A percentile compares a stretch with the other conserved stretches of the same genome.
These are phyloP conservation scores for Chaenocephalus aceratus DNA, from an alignment of 2,113 vertebrate genomes.

Conservation along the genomic window DNA sequence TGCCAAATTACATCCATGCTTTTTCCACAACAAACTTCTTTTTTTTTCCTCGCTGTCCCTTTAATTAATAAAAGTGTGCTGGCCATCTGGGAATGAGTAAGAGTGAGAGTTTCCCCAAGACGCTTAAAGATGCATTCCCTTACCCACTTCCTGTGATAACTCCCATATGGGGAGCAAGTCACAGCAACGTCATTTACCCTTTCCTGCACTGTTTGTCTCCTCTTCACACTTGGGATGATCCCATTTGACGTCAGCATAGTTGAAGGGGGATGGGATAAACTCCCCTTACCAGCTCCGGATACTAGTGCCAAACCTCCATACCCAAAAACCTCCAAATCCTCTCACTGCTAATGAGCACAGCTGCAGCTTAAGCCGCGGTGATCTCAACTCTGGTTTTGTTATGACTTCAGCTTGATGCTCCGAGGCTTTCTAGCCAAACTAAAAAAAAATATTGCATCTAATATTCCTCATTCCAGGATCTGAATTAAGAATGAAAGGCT, in stretches of 20 bases:
- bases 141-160: constrained; percentile 77
- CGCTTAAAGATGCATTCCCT: constrained; percentile 72
- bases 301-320: constrained; percentile 31
- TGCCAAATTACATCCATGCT: constrained; percentile 77
- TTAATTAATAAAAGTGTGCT: constrained; percentile 80
- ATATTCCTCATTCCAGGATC: constrained; percentile 50
- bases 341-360: constrained; percentile 78
- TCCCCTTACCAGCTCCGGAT: constrained; percentile 35
- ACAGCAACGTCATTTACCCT: constrained; percentile 54
- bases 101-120: constrained; percentile 72
- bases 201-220: constrained; percentile 55
- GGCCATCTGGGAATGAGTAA: constrained; percentile 82
- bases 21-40: constrained; percentile 72
- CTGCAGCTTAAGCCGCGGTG: constrained; percentile 69
- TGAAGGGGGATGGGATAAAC: constrained; percentile 36
- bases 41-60: constrained; percentile 38
- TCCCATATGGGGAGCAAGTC: constrained; percentile 73
- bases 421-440: constrained; percentile 31
- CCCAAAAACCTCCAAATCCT: constrained; percentile 59
- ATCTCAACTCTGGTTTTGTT: constrained; percentile 76
- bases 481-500: constrained; percentile 56
- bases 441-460: constrained; percentile 39
- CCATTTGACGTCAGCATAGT: constrained; percentile 51
- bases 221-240: constrained; percentile 50
- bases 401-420: constrained; percentile 63